Evolutionary conservation across 2,888 invertebrate genomes (phyloP).

Genomic region (Horisme vitalbata): DNA sequence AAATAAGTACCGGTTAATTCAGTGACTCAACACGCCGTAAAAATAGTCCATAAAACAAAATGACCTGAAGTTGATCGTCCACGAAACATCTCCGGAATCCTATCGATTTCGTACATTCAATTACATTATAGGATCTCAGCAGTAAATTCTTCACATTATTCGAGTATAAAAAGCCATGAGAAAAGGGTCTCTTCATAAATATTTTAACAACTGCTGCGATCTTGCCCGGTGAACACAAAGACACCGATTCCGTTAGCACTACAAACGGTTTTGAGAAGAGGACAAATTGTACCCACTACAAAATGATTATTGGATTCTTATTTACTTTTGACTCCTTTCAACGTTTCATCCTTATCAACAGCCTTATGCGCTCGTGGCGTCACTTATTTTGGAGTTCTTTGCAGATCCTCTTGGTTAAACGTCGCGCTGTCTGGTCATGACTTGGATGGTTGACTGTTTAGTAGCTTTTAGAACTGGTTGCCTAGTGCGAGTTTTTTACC

Average conservation of each 20-base stretch:
- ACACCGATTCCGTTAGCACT: background rate
- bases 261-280: constrained; percentile 1
- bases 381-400: too few species aligned
- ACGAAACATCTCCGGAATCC: constrained; percentile 41
- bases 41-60: constrained; percentile 25
- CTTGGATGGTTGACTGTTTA: too few species aligned
- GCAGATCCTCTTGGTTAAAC: too few species aligned
- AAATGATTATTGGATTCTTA: too few species aligned
- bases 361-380: too few species aligned
- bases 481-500: too few species aligned
- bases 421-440: too few species aligned
- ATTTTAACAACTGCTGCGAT: constrained; percentile 55
- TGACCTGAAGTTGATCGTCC: constrained; percentile 29
- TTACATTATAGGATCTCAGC: constrained; percentile 61
- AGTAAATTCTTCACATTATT: constrained; percentile 68
- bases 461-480: too few species aligned
- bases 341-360: too few species aligned
- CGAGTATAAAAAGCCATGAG: constrained; percentile 58
- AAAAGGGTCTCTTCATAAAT: constrained; percentile 68
- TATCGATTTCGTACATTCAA: constrained; percentile 59
- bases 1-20: constrained; percentile 11
- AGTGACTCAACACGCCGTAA: constrained; percentile 25
- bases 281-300: background rate
- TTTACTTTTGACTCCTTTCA: too few species aligned
- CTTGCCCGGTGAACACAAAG: constrained; percentile 9